A percentile compares a stretch with the other conserved stretches of the same genome.
Conservation (phyloP, 2,888 invertebrate species). For the Lasioglossum marginatum region DNA sequence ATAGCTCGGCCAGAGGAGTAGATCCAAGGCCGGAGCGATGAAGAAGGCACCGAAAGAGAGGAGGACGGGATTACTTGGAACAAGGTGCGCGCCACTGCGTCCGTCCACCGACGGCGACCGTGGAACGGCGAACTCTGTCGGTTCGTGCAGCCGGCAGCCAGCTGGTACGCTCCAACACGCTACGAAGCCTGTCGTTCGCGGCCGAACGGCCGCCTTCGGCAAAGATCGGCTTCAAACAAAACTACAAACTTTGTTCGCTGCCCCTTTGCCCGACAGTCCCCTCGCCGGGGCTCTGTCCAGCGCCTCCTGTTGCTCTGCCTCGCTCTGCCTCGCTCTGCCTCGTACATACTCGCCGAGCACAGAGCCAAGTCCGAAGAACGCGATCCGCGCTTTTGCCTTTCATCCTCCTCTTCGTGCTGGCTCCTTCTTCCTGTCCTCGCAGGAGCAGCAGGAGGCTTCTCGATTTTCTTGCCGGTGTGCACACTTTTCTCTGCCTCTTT, state of each 20-base stretch:
- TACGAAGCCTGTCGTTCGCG: conserved; percentile 75
- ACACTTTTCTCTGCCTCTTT: background rate
- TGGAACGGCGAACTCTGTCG: conserved; percentile 81
- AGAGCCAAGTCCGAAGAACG: conserved; percentile 6
- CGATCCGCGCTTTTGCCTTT: background rate
- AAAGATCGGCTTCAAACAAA: conserved; percentile 76
- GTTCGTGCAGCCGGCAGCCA: conserved; percentile 75
- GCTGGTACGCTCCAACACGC: conserved; percentile 72
- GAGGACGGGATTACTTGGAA: conserved; percentile 57
- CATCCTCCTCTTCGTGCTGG: background rate
- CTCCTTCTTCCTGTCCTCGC: background rate
- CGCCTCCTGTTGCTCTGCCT: conserved; percentile 50
- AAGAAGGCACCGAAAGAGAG: conserved; percentile 25
- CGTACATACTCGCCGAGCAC: background rate
- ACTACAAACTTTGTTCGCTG: conserved; percentile 68
- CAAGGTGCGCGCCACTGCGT: conserved; percentile 67
- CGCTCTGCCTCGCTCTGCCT: conserved; percentile 10
- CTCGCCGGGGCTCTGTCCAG: conserved; percentile 6
- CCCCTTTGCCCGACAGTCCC: conserved; percentile 40
- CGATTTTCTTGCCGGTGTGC: background rate
- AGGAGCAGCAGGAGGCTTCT: conserved; percentile 3
- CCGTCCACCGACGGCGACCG: conserved; percentile 79
- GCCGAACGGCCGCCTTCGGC: conserved; percentile 78
- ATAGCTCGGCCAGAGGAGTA: conserved; percentile 1
- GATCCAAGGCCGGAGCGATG: background rate